Evolutionary conservation across 2,888 invertebrate genomes (phyloP).

Genomic region (Pandemis heparana): DNA sequence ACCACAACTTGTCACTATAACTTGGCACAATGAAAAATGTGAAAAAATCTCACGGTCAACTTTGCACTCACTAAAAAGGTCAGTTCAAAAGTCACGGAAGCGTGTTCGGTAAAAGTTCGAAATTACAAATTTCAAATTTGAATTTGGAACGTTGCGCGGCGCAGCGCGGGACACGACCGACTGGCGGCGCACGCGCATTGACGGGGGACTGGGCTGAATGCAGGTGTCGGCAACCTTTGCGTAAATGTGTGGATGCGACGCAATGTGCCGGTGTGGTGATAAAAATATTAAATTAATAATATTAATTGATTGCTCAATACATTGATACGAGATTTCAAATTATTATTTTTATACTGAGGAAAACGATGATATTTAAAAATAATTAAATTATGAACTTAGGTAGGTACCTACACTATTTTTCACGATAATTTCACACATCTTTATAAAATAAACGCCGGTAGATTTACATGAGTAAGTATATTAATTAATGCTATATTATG

Average conservation of each 20-base stretch:
- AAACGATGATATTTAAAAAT: too few relatives aligned
- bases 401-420: too few relatives aligned
- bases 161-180: conserved; percentile 75
- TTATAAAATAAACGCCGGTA: too few relatives aligned
- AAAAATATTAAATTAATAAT: not conserved
- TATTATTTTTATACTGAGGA: not conserved
- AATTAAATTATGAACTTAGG: too few relatives aligned
- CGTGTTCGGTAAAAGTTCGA: conserved; percentile 65
- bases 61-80: conserved; percentile 29
- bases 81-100: conserved; percentile 28
- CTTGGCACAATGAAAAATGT: conserved; percentile 45
- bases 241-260: conserved; percentile 21
- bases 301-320: too few relatives aligned
- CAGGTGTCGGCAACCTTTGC: conserved; percentile 67
- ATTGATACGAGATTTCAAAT: too few relatives aligned
- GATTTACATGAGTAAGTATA: too few relatives aligned
- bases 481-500: not conserved
- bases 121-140: conserved; percentile 56
- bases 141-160: conserved; percentile 60
- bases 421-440: too few relatives aligned
- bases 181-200: conserved; percentile 79
- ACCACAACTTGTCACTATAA: conserved; percentile 73
- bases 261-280: not conserved
- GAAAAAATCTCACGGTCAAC: conserved; percentile 11
- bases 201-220: conserved; percentile 62